Conservation (phyloP, 2,113 vertebrate genomes). For the Pao palembangensis region DNA sequence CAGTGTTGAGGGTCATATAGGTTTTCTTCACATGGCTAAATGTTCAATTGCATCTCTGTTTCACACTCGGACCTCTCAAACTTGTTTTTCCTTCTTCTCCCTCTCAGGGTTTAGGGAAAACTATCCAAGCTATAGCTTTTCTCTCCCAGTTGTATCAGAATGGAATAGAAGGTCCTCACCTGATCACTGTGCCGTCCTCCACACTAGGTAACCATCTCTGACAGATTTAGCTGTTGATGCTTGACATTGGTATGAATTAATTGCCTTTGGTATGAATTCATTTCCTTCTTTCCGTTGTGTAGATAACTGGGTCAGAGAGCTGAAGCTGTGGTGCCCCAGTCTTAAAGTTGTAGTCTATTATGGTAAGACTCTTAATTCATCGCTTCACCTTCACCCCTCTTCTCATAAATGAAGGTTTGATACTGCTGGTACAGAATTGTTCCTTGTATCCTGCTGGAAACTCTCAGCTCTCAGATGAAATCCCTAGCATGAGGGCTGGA, state of each 20-base stretch:
- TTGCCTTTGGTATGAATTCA: neutral
- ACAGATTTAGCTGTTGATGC: neutral
- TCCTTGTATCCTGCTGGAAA: too few relatives aligned
- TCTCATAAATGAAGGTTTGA: neutral
- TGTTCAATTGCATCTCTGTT: neutral
- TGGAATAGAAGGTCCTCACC: constrained; percentile 85
- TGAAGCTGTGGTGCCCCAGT: constrained; percentile 88
- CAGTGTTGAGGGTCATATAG: too few relatives aligned
- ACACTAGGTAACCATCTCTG: constrained; percentile 81
- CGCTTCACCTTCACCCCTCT: neutral
- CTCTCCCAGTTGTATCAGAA: constrained; percentile 86
- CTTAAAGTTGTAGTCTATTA: constrained; percentile 89
- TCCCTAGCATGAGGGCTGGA: too few relatives aligned
- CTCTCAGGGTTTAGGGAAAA: constrained; percentile 92
- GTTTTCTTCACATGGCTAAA: too few relatives aligned
- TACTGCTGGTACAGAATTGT: too few relatives aligned
- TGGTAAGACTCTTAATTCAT: constrained; percentile 73
- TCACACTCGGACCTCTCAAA: neutral
- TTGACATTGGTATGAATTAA: neutral
- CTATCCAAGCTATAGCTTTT: constrained; percentile 95
- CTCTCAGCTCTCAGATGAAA: too few relatives aligned
- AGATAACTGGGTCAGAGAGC: constrained; percentile 98
- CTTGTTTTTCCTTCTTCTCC: constrained; percentile 1
- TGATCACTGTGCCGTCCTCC: constrained; percentile 93
- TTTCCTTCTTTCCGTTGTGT: constrained; percentile 10